Evolutionary conservation across 2,113 vertebrate species (phyloP).

Genomic region (Camarhynchus parvulus): DNA sequence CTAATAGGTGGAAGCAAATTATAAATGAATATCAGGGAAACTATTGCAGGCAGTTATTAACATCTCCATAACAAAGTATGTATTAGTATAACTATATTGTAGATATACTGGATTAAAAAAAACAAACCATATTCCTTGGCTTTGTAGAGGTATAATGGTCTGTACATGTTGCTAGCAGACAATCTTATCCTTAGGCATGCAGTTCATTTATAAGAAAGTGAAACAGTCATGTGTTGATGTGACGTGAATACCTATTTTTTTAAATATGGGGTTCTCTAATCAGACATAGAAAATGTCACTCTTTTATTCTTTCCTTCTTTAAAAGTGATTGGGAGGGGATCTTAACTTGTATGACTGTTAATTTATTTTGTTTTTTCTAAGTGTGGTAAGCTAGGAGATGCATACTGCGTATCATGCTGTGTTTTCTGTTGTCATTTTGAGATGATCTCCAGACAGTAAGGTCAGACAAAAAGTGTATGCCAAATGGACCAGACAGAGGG

Average conservation of each 20-base stretch:
- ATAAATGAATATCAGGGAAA: not conserved
- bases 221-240: not conserved
- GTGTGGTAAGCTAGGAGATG: not conserved
- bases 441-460: slow-evolving; percentile 23
- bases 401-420: not conserved
- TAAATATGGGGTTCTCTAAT: not conserved
- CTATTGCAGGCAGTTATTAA: not conserved
- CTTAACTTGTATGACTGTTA: not conserved
- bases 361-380: not conserved
- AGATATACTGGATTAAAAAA: not conserved
- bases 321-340: not conserved
- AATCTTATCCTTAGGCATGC: not conserved
- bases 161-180: not conserved
- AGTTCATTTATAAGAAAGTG: slow-evolving; percentile 14
- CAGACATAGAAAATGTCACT: not conserved
- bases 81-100: not conserved
- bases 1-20: not conserved
- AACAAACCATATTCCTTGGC: not conserved
- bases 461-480: slow-evolving; percentile 5
- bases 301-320: not conserved
- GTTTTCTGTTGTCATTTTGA: slow-evolving; percentile 38
- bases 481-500: slow-evolving; percentile 15
- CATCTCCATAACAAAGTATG: not conserved
- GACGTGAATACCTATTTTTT: not conserved
- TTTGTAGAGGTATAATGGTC: slow-evolving; percentile 17